Base-by-base conservation (phyloP, 2,888 invertebrate species). In the Drosophila gaucha region DNA sequence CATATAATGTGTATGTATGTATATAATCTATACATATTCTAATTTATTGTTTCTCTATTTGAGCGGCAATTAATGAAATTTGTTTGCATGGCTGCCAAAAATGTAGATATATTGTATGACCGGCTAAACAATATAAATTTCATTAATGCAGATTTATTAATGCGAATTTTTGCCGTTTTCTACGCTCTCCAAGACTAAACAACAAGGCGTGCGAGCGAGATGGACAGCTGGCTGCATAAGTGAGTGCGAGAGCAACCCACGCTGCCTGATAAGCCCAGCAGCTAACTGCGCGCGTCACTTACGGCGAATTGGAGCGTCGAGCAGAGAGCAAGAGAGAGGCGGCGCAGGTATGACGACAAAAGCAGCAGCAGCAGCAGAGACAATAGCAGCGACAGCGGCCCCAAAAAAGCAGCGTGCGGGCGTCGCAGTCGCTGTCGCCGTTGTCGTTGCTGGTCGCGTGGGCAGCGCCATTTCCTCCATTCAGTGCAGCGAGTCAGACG, bases 1-100 rank as follows among this genome's bases (percentile, higher is more conserved):
- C 26, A 47, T 43, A 52, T 33, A 36, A 10, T 2, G 24, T 14
- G 14, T 8, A 20, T 2, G 8, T 31, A 24, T 12, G 12, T 14
- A 20, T 9, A 6, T 24, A 41, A 31, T 43, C 8, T 18, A 18
- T 10, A 36, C 24, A 38, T 31, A 33, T 14, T 9, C 10, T 58
- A 44, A 74, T 49, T 51, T 51, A 24, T n/a, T 30, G 51, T 30
- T 51, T 22, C 22, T 8, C 14, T 20, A 9, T 36, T 50, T 36
- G n/a, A 50, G 14, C 6, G 26, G 46, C 57, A 76, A 83, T 80
- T 83, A 85, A 75, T 75, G 57, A 69, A 74, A 78, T 71, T 65
- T 65, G 64, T 77, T 77, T 54, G 74, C 52, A 38, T 75, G 36
- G 28, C 69, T 69, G 70, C 75, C 75, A 74, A 70, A 74, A 70